phyloP scores from a whole-genome alignment of 2,797 vertebrate species.

The Chloroceryle inda region DNA sequence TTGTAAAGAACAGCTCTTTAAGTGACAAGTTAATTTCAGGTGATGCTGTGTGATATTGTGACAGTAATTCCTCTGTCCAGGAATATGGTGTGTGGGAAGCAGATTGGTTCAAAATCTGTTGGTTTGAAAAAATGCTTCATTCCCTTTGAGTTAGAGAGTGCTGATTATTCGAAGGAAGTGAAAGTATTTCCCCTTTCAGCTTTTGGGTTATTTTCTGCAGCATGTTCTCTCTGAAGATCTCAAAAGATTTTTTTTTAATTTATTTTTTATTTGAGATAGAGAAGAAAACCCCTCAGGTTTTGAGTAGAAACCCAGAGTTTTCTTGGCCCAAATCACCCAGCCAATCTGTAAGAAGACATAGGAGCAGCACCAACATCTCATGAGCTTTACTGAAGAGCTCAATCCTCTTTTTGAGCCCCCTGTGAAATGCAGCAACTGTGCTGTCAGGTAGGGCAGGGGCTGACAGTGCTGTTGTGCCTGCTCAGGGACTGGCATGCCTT shows the following conservation, averaged over 20 bases:
- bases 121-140: not conserved
- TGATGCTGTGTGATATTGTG: not conserved
- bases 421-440: not conserved
- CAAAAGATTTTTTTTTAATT: not conserved
- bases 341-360: not conserved
- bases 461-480: not conserved
- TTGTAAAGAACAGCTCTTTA: not conserved
- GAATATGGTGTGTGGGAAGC: not conserved
- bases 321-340: not conserved
- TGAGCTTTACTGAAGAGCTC: not conserved
- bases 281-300: not conserved
- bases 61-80: not conserved
- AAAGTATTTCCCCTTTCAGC: not conserved
- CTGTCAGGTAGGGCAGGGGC: not conserved
- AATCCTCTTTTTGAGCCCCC: not conserved
- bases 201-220: slow-evolving; percentile 22
- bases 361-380: not conserved
- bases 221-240: not conserved
- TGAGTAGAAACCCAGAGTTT: not conserved
- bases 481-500: rapidly evolving
- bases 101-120: not conserved
- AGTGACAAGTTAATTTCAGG: not conserved
- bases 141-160: not conserved
- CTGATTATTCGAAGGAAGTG: not conserved
- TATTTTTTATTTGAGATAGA: not conserved